Evolutionary conservation across 92 coral and sea anemone species (phyloP).

Genomic region (Hydrozoanthus gracilis): DNA sequence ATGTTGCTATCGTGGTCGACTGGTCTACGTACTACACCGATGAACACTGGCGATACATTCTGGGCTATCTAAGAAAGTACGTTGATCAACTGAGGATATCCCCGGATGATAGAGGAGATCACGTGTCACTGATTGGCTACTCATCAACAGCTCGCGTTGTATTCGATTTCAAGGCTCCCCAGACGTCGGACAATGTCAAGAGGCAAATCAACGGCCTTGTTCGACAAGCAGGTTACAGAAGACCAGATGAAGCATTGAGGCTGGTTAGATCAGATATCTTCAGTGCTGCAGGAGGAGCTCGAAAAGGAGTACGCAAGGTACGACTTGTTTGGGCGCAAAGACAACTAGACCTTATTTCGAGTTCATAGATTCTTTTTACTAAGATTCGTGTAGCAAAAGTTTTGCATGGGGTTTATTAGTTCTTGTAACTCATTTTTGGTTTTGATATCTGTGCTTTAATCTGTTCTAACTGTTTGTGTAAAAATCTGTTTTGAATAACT

Average conservation of each 20-base stretch:
- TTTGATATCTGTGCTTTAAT: slow-evolving; percentile 1
- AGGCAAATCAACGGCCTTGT: neutral
- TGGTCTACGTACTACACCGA: slow-evolving; percentile 1
- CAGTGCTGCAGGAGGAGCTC: neutral
- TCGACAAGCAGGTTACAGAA: neutral
- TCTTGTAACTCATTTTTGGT: slow-evolving; percentile 2
- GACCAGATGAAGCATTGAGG: neutral
- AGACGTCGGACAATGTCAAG: neutral
- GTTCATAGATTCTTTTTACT: no score
- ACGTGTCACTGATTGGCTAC: slow-evolving; percentile 11
- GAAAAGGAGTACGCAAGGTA: neutral
- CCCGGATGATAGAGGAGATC: neutral
- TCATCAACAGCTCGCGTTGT: slow-evolving; percentile 8
- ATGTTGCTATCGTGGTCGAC: slow-evolving; percentile 11
- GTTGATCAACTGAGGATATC: slow-evolving; percentile 16
- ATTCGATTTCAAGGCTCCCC: slow-evolving; percentile 12
- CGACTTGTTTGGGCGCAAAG: slow-evolving; percentile 6
- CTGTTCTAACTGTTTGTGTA: neutral
- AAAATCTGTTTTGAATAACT: neutral
- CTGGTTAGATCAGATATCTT: neutral
- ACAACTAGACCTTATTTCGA: neutral
- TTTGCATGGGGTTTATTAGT: slow-evolving; percentile 1
- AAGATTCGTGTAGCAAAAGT: neutral
- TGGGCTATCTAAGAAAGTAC: neutral
- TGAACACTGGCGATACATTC: neutral